Conservation (phyloP, 2,113 vertebrate species). For the Gymnorhina tibicen region DNA sequence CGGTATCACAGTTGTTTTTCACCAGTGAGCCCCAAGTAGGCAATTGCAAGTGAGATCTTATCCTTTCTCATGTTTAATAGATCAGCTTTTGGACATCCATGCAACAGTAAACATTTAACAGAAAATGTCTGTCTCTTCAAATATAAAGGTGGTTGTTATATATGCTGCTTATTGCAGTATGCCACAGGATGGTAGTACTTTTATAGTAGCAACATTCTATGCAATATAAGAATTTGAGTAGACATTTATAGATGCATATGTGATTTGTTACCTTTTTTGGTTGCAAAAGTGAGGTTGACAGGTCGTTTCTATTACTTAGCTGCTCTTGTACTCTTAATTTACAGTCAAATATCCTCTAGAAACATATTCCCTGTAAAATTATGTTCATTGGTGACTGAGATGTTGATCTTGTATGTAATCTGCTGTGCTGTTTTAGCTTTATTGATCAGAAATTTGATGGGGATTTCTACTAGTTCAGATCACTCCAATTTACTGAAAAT, state of each 20-base stretch:
- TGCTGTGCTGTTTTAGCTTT: not conserved
- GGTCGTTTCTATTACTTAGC: not conserved
- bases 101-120: constrained; percentile 2
- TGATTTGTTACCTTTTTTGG: not conserved
- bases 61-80: not conserved
- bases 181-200: not conserved
- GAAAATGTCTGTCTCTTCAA: not conserved
- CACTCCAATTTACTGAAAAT: not conserved
- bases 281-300: not conserved
- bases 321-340: not conserved
- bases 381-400: not conserved
- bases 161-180: not conserved
- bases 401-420: not conserved
- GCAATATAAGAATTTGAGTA: not conserved
- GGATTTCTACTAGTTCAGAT: not conserved
- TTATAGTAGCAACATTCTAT: not conserved
- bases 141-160: not conserved
- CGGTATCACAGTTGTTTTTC: not conserved
- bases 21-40: not conserved
- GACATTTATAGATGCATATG: not conserved
- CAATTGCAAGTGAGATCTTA: not conserved
- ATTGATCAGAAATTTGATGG: not conserved
- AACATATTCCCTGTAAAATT: not conserved
- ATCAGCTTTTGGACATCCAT: not conserved
- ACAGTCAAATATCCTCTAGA: not conserved